phyloP scores from a whole-genome alignment of 2,797 vertebrate genomes.

The Leuciscus waleckii region DNA sequence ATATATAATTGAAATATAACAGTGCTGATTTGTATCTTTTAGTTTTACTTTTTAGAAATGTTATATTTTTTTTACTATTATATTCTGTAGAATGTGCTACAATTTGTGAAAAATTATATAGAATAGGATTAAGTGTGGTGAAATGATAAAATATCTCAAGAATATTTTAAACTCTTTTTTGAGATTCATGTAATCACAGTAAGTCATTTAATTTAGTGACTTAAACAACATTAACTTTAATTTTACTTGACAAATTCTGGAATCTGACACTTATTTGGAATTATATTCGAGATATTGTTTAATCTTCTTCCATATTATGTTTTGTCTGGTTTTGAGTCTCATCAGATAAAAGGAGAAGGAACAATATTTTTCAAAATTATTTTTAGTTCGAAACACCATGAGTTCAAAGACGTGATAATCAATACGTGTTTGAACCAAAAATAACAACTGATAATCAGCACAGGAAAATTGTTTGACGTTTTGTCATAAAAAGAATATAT shows the following conservation, averaged over 20 bases:
- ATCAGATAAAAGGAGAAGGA: neutral
- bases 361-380: neutral
- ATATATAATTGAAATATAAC: neutral
- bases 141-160: neutral
- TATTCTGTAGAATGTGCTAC: neutral
- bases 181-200: neutral
- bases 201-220: neutral
- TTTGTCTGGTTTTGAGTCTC: neutral
- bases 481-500: conserved; percentile 47
- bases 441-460: conserved; percentile 37
- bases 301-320: neutral
- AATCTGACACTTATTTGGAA: neutral
- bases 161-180: neutral
- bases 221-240: neutral
- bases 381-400: conserved; percentile 4
- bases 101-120: neutral
- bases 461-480: conserved; percentile 3
- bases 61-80: neutral
- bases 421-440: conserved; percentile 38
- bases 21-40: neutral
- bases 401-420: conserved; percentile 33
- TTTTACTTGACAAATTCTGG: neutral
- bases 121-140: neutral
- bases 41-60: neutral
- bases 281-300: neutral